Evolutionary conservation across 2,797 vertebrate genomes (phyloP).

Genomic region (Melanogrammus aeglefinus): DNA sequence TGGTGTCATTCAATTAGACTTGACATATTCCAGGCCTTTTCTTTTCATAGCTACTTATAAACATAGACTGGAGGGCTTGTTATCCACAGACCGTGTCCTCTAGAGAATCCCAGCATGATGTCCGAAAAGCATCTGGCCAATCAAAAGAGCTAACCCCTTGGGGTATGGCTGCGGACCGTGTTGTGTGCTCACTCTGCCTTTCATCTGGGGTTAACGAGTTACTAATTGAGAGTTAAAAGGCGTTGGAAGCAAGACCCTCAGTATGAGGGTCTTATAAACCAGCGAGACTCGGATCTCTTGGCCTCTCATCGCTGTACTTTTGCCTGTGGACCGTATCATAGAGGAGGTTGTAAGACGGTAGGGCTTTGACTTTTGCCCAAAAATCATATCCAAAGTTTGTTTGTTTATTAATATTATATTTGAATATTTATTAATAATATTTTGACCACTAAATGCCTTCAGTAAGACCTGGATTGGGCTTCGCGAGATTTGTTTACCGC

Average conservation of each 20-base stretch:
- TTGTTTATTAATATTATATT: too few species aligned
- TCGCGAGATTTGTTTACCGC: too few species aligned
- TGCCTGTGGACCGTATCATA: neutral
- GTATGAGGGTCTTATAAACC: constrained; percentile 46
- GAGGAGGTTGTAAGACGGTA: neutral
- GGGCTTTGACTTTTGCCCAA: too few species aligned
- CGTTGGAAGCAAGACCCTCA: constrained; percentile 32
- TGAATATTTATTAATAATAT: too few species aligned
- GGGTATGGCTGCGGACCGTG: neutral
- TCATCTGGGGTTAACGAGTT: constrained; percentile 28
- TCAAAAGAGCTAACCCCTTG: neutral
- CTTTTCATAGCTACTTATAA: neutral
- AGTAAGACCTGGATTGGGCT: too few species aligned
- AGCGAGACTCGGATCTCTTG: constrained; percentile 23
- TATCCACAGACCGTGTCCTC: neutral
- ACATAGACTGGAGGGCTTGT: neutral
- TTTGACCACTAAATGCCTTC: too few species aligned
- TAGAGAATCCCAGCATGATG: neutral
- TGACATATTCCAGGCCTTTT: too few species aligned
- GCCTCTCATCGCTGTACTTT: constrained; percentile 12
- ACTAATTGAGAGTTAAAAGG: constrained; percentile 26
- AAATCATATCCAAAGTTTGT: too few species aligned
- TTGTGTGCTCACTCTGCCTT: constrained; percentile 27
- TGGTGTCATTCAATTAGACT: too few species aligned
- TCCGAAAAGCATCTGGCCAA: neutral